Evolutionary conservation across 1,140 invertebrate genomes (phyloP), one percentile per base, ranked within the genome.

Genomic region (Anagrus nilaparvatae): DNA sequence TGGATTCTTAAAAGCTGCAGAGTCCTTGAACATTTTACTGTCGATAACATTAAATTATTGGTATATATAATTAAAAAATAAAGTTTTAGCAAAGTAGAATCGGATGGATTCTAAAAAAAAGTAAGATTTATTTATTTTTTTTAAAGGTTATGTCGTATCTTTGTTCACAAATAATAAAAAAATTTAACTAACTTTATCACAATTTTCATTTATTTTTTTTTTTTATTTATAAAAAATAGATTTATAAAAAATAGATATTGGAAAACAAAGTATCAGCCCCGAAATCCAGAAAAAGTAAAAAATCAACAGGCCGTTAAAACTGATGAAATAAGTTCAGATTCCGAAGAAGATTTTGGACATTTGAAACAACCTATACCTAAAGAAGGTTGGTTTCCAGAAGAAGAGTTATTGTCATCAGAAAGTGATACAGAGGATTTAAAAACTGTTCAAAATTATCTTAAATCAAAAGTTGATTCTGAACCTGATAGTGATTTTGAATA

Each of bases 81-180:
- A n/a, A n/a, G n/a, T n/a, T n/a, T n/a, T n/a, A n/a, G n/a, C n/a
- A n/a, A n/a, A n/a, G n/a, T n/a, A n/a, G n/a, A n/a, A n/a, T n/a
- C n/a, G n/a, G n/a, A 44, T 44, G 43, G 43, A 44, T 34, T 44
- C 43, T 40, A 44, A 44, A 35, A 18, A 41, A 41, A 41, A 31
- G 38, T 46, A n/a, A n/a, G n/a, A n/a, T n/a, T n/a, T n/a, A n/a
- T n/a, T n/a, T n/a, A n/a, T n/a, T n/a, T n/a, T n/a, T n/a, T n/a
- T n/a, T n/a, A n/a, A n/a, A n/a, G n/a, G n/a, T n/a, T n/a, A n/a
- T n/a, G n/a, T n/a, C n/a, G n/a, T n/a, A n/a, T n/a, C n/a, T n/a
- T n/a, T n/a, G n/a, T n/a, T n/a, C n/a, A n/a, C n/a, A n/a, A n/a
- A n/a, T n/a, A n/a, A n/a, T n/a, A n/a, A n/a, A n/a, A n/a, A n/a